Conservation (phyloP, 2,888 invertebrate genomes). For the Invenusta paracnida region DNA sequence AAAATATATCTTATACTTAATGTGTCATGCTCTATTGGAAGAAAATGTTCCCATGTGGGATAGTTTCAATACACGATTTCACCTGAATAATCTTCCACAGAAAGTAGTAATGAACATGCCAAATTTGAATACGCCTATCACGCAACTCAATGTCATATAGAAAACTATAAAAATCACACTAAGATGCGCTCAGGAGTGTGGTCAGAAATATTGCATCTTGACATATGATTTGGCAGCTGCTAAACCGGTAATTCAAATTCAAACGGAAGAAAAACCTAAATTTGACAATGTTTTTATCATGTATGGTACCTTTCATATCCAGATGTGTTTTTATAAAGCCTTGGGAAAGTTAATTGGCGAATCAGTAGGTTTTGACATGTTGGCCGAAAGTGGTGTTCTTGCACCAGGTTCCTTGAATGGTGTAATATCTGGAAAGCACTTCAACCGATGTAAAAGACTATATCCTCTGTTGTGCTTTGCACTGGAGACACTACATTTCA, state of each 20-base stretch:
- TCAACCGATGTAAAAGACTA: slow-evolving; percentile 47
- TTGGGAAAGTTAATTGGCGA: slow-evolving; percentile 46
- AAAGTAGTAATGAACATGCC: too few relatives aligned
- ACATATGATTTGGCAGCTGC: slow-evolving; percentile 46
- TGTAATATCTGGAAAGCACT: slow-evolving; percentile 46
- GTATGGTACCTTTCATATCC: slow-evolving; percentile 47
- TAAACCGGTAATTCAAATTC: slow-evolving; percentile 47
- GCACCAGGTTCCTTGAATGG: slow-evolving; percentile 46
- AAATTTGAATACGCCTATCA: too few relatives aligned
- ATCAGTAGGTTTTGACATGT: slow-evolving; percentile 46
- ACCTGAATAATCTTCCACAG: too few relatives aligned
- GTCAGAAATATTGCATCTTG: slow-evolving; percentile 36
- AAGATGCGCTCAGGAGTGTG: too few relatives aligned
- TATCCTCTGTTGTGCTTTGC: slow-evolving; percentile 46
- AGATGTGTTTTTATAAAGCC: slow-evolving; percentile 46
- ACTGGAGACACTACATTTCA: background rate
- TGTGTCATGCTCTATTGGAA: too few relatives aligned
- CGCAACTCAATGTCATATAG: too few relatives aligned
- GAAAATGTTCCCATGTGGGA: too few relatives aligned
- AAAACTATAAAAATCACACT: too few relatives aligned
- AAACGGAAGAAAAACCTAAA: slow-evolving; percentile 44
- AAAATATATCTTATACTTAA: too few relatives aligned
- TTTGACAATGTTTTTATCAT: slow-evolving; percentile 48
- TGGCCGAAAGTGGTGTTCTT: slow-evolving; percentile 46
- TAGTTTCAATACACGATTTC: too few relatives aligned